Conservation (phyloP, 2,113 vertebrate species). For the Connochaetes taurinus region DNA sequence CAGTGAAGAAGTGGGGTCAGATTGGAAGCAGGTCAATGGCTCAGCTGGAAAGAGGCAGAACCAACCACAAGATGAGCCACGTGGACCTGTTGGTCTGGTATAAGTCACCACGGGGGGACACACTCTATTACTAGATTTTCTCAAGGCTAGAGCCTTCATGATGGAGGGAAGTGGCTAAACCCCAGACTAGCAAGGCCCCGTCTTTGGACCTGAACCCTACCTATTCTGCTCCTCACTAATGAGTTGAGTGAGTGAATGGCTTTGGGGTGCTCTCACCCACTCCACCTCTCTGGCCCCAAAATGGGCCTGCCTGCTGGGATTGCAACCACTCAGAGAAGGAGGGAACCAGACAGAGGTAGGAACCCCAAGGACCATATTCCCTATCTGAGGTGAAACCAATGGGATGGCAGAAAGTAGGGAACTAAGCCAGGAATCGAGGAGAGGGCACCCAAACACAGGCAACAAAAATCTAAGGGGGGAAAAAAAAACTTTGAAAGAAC, state of each 20-base stretch:
- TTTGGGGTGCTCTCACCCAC: neutral
- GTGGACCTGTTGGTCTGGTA: neutral
- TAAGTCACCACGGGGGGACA: accelerated
- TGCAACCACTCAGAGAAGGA: neutral
- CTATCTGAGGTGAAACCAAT: neutral
- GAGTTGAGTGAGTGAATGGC: neutral
- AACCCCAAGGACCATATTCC: neutral
- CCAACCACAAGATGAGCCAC: neutral
- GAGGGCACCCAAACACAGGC: neutral
- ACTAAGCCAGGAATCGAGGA: neutral
- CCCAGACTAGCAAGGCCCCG: neutral
- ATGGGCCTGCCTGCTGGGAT: neutral
- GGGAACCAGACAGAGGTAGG: neutral
- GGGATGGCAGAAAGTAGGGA: neutral
- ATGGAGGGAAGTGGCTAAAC: neutral
- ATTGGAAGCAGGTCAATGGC: neutral
- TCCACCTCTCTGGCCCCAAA: neutral
- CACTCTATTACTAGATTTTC: accelerated
- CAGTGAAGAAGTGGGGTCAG: neutral
- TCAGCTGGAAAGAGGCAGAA: neutral
- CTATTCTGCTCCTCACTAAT: neutral
- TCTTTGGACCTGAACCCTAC: neutral
- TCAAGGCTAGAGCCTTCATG: neutral
- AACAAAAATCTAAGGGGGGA: neutral
- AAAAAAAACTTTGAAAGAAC: neutral